These are phyloP conservation scores for Parascotia fuliginaria DNA, from an alignment of 2,888 invertebrate genomes.

Conservation along the genomic window DNA sequence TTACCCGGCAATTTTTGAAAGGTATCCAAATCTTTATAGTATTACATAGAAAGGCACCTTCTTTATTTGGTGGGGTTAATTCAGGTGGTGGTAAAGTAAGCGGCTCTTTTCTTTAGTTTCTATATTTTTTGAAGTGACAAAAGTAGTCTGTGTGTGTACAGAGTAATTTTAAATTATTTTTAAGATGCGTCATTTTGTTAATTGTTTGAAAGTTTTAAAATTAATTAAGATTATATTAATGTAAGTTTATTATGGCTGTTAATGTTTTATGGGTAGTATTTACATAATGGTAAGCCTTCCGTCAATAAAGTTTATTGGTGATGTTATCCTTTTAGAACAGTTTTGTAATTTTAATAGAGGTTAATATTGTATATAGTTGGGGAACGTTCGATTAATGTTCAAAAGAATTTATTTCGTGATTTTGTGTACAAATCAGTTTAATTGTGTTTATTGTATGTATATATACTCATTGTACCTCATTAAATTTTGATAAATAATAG, in stretches of 20 bases:
- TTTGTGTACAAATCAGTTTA: too few species aligned
- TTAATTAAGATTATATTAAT: neutral
- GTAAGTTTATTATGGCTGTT: neutral
- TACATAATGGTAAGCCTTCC: slow-evolving; percentile 1
- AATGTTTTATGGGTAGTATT: neutral
- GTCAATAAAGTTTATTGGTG: slow-evolving; percentile 3
- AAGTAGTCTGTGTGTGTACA: slow-evolving; percentile 23
- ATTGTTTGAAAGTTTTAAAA: neutral
- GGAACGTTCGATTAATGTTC: too few species aligned
- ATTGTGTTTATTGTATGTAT: too few species aligned
- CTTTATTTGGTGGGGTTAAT: slow-evolving; percentile 58
- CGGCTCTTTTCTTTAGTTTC: slow-evolving; percentile 37
- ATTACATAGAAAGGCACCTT: slow-evolving; percentile 51
- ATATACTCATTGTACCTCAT: too few species aligned
- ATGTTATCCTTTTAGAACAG: neutral
- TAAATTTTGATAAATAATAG: too few species aligned
- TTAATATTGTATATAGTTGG: too few species aligned
- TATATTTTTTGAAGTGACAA: slow-evolving; percentile 39
- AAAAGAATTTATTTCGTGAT: too few species aligned
- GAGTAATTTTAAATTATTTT: neutral
- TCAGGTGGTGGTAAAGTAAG: slow-evolving; percentile 58
- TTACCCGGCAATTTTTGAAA: slow-evolving; percentile 68
- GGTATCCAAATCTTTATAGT: slow-evolving; percentile 42
- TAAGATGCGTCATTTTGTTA: neutral
- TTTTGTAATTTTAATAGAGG: neutral